A percentile compares a stretch with the other conserved stretches of the same genome.
These are phyloP conservation scores for Caenorhabditis sp. DNA, from an alignment of 2,888 invertebrate genomes.

Conservation along the genomic window DNA sequence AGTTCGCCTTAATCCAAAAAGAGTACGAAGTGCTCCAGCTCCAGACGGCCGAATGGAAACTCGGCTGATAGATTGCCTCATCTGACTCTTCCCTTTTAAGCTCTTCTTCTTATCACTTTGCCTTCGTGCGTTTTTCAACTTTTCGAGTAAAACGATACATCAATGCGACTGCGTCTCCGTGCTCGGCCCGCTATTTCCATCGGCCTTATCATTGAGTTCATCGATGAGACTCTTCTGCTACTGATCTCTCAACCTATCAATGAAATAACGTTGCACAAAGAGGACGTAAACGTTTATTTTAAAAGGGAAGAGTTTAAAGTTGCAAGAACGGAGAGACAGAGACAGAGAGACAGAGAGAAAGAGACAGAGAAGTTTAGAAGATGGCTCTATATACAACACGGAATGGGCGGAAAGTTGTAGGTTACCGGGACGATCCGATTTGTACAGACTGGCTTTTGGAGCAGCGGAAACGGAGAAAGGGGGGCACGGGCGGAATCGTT, in stretches of 20 bases:
- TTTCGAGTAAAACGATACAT: conserved; percentile 48
- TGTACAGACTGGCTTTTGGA: conserved; percentile 26
- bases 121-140: conserved; percentile 43
- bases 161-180: conserved; percentile 18
- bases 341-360: background rate
- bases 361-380: background rate
- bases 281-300: background rate
- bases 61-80: conserved; percentile 21
- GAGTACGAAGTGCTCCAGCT: background rate
- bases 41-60: background rate
- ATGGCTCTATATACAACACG: conserved; percentile 45
- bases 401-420: background rate
- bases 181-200: conserved; percentile 4
- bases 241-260: conserved; percentile 32
- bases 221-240: conserved; percentile 43
- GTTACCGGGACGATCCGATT: conserved; percentile 13
- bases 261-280: background rate
- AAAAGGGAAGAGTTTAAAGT: background rate
- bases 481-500: background rate
- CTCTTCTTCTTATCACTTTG: conserved; percentile 28
- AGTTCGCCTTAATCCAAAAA: too few species aligned
- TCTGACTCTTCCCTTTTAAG: conserved; percentile 34
- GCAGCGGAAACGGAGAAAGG: background rate
- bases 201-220: conserved; percentile 39
- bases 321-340: background rate